Evolutionary conservation across 1,140 invertebrate genomes (phyloP).

Genomic region (Drosophila eugracilis): DNA sequence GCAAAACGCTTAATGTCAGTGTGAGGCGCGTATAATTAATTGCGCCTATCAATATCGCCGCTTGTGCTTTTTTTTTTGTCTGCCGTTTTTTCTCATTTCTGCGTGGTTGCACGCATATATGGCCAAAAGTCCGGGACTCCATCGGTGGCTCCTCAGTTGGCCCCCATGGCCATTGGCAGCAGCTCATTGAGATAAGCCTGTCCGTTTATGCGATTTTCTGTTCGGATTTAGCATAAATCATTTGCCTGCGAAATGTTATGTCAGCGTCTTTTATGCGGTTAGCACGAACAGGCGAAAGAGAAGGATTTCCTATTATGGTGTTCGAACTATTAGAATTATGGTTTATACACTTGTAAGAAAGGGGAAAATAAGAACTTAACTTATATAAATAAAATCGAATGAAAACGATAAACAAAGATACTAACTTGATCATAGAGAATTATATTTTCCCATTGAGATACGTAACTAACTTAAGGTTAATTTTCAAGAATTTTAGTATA

Average conservation of each 20-base stretch:
- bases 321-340: not conserved
- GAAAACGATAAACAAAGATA: too few species aligned
- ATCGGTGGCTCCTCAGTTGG: constrained; percentile 44
- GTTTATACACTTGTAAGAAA: not conserved
- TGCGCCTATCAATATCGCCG: constrained; percentile 78
- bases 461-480: too few species aligned
- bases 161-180: constrained; percentile 47
- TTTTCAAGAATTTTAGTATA: too few species aligned
- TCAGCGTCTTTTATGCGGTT: constrained; percentile 53
- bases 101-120: constrained; percentile 66
- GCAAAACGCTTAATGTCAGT: constrained; percentile 80
- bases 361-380: not conserved
- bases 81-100: constrained; percentile 15
- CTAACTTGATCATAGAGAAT: too few species aligned
- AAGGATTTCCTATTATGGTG: constrained; percentile 31
- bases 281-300: constrained; percentile 12
- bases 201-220: constrained; percentile 68
- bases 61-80: constrained; percentile 40
- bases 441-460: too few species aligned
- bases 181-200: constrained; percentile 81
- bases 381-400: not conserved
- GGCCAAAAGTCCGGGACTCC: constrained; percentile 47
- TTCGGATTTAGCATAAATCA: constrained; percentile 75
- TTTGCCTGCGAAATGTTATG: constrained; percentile 73
- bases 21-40: constrained; percentile 80